Conservation (phyloP, 2,888 invertebrate species). For the Esperia sulphurella region DNA sequence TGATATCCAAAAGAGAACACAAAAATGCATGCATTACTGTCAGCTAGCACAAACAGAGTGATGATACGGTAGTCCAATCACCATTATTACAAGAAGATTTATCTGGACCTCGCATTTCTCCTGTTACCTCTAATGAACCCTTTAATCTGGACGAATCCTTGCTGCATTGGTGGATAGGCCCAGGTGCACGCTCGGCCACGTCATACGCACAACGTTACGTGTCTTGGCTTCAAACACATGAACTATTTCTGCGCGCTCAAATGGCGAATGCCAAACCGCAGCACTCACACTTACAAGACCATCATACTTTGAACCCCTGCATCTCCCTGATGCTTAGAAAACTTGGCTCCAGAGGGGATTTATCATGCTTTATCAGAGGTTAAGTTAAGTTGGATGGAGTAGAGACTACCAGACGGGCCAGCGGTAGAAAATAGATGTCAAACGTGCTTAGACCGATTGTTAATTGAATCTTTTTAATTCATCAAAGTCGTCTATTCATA, state of each 20-base stretch:
- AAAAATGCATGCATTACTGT: too few species aligned
- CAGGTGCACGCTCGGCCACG: conserved; percentile 33
- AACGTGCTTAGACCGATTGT: conserved; percentile 14
- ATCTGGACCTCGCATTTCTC: too few species aligned
- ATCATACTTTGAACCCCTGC: conserved; percentile 18
- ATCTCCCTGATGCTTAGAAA: conserved; percentile 8
- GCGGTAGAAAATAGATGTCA: conserved; percentile 16
- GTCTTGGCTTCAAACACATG: conserved; percentile 45
- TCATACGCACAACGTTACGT: conserved; percentile 33
- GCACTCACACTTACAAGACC: conserved; percentile 24
- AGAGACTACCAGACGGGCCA: conserved; percentile 8
- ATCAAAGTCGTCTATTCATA: conserved; percentile 19
- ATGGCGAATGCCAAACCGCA: conserved; percentile 52
- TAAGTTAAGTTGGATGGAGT: not conserved
- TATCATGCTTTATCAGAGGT: not conserved
- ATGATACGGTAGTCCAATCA: too few species aligned
- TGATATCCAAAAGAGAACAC: too few species aligned
- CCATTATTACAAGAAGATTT: too few species aligned
- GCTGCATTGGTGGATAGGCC: conserved; percentile 25
- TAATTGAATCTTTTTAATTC: conserved; percentile 19
- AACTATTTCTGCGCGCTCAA: conserved; percentile 64
- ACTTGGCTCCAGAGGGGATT: not conserved
- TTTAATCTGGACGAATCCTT: not conserved
- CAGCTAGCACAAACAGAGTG: too few species aligned
- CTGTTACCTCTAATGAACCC: too few species aligned